A percentile compares a stretch with the other conserved stretches of the same genome.
Conservation (phyloP, 2,113 vertebrate species). For the Acrocephalus arundinaceus region DNA sequence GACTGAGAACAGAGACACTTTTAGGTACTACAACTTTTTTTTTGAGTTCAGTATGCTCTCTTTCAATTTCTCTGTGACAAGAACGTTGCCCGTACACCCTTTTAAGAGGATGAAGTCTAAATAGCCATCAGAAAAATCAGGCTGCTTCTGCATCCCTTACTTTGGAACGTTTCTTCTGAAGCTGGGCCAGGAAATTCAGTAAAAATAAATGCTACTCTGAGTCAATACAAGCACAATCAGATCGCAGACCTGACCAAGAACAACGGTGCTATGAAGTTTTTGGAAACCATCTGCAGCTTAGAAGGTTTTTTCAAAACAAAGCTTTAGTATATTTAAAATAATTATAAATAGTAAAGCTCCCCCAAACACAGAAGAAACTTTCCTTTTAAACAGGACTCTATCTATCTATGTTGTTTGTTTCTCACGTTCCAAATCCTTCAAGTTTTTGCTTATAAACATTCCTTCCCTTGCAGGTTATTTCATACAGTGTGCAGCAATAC, state of each 20-base stretch:
- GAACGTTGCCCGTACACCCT: not conserved
- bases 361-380: not conserved
- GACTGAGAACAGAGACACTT: not conserved
- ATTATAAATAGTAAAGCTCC: not conserved
- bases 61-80: accelerated
- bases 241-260: not conserved
- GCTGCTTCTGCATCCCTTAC: not conserved
- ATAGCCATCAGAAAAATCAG: not conserved
- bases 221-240: not conserved
- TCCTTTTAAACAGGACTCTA: not conserved
- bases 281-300: not conserved
- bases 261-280: accelerated
- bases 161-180: not conserved
- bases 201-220: not conserved
- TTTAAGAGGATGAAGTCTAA: not conserved
- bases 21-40: not conserved
- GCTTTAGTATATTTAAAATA: not conserved
- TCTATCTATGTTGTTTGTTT: not conserved
- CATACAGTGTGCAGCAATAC: not conserved
- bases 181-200: not conserved
- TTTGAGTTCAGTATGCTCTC: not conserved
- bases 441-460: not conserved
- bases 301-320: not conserved
- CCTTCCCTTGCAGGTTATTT: not conserved
- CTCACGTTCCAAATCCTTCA: not conserved